Evolutionary conservation across 2,113 vertebrate genomes (phyloP).

Genomic region (Alethe diademata): DNA sequence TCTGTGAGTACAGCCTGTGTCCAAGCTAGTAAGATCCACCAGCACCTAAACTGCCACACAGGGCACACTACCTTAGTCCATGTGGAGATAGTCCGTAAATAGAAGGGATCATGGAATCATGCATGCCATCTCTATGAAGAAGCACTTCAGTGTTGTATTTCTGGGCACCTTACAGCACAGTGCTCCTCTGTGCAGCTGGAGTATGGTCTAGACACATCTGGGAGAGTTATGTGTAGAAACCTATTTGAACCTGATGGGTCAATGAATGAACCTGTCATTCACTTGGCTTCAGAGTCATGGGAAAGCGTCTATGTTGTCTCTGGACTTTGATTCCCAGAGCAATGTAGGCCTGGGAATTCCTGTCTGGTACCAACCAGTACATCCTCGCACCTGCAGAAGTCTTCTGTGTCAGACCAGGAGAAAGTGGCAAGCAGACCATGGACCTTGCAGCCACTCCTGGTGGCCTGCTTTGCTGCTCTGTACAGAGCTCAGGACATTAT

Average conservation of each 20-base stretch:
- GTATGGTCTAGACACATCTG: background rate
- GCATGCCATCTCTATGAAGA: background rate
- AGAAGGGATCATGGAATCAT: background rate
- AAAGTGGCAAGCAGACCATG: background rate
- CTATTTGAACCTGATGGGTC: background rate
- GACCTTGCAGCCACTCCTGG: background rate
- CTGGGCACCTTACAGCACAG: background rate
- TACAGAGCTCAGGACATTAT: background rate
- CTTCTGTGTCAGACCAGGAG: background rate
- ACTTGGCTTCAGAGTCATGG: background rate
- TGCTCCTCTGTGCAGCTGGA: background rate
- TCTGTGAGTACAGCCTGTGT: accelerated
- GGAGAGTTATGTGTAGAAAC: background rate
- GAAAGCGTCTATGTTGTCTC: accelerated
- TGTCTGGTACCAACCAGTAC: background rate
- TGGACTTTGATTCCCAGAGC: background rate
- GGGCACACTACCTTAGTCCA: background rate
- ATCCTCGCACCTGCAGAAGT: background rate
- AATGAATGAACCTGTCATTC: background rate
- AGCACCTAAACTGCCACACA: background rate
- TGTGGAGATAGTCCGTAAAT: accelerated
- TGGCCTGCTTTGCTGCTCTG: background rate
- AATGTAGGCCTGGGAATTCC: background rate
- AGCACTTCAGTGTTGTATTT: background rate
- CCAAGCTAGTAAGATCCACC: background rate